Evolutionary conservation across 2,797 vertebrate genomes (phyloP).

Genomic region (Carduelis carduelis): DNA sequence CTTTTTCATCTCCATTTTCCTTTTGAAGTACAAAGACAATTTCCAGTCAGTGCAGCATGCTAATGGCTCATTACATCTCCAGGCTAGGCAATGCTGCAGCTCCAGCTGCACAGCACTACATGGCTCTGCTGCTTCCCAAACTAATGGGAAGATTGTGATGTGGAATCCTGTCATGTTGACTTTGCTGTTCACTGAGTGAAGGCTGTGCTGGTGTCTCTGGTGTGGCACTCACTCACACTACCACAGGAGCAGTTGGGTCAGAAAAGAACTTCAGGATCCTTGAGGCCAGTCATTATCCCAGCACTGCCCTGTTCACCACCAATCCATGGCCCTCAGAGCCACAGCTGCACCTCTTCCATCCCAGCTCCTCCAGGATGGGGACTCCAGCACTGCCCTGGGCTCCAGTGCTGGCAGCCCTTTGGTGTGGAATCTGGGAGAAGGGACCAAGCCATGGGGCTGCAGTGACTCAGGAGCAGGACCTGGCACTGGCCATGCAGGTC

Average conservation of each 20-base stretch:
- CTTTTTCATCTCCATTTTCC: not conserved
- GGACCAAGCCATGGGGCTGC: rapidly evolving
- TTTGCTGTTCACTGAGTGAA: not conserved
- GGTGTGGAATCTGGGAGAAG: not conserved
- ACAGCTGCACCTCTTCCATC: not conserved
- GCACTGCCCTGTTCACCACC: not conserved
- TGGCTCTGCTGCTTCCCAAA: not conserved
- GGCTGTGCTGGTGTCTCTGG: not conserved
- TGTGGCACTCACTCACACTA: not conserved
- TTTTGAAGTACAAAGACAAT: not conserved
- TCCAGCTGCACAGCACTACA: not conserved
- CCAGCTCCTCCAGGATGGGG: not conserved
- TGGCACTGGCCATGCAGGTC: not conserved
- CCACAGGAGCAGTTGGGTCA: too few relatives aligned
- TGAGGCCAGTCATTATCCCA: not conserved
- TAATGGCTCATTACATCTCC: not conserved
- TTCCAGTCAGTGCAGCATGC: not conserved
- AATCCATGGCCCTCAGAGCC: not conserved
- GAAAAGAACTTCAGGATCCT: not conserved
- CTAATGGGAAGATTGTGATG: not conserved
- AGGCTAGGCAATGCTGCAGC: not conserved
- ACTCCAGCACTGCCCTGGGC: too few relatives aligned
- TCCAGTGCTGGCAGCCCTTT: not conserved
- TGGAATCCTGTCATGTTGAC: not conserved
- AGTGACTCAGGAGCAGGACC: not conserved